Conservation (phyloP, 2,888 invertebrate genomes). For the Ptychoptera albimana region DNA sequence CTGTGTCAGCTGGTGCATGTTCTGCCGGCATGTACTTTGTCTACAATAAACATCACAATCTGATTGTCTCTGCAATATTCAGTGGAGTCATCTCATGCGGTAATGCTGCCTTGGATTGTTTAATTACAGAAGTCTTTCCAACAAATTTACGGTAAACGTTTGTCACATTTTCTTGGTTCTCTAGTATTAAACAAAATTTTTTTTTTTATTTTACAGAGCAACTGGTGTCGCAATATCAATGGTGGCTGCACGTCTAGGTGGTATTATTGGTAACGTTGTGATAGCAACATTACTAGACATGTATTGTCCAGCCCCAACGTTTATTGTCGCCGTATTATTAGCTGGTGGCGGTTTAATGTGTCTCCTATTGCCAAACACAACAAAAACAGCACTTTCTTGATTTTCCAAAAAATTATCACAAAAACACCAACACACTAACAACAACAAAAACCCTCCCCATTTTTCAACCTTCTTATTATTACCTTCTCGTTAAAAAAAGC, state of each 20-base stretch:
- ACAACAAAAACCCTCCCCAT: neutral
- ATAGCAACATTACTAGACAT: constrained; percentile 76
- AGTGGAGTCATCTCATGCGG: constrained; percentile 80
- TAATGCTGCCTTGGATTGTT: constrained; percentile 78
- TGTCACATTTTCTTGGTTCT: neutral
- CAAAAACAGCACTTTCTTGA: constrained; percentile 45
- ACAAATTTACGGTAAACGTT: constrained; percentile 60
- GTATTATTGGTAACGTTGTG: constrained; percentile 58
- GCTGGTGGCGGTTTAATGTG: constrained; percentile 78
- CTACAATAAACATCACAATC: constrained; percentile 65
- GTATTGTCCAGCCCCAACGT: constrained; percentile 83
- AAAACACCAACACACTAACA: neutral
- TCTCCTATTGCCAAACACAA: constrained; percentile 79
- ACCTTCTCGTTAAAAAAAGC: neutral
- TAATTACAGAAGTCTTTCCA: constrained; percentile 86
- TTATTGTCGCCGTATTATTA: constrained; percentile 72
- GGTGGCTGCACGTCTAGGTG: constrained; percentile 78
- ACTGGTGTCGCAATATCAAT: constrained; percentile 84
- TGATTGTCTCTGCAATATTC: constrained; percentile 70
- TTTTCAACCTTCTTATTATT: neutral
- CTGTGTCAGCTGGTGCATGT: constrained; percentile 67
- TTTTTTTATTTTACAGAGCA: constrained; percentile 40
- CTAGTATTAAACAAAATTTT: neutral
- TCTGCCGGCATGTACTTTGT: constrained; percentile 76
- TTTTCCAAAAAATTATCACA: neutral